These are phyloP conservation scores for Centruroides sculpturatus DNA, from an alignment of 1,140 invertebrate genomes.

Conservation along the genomic window DNA sequence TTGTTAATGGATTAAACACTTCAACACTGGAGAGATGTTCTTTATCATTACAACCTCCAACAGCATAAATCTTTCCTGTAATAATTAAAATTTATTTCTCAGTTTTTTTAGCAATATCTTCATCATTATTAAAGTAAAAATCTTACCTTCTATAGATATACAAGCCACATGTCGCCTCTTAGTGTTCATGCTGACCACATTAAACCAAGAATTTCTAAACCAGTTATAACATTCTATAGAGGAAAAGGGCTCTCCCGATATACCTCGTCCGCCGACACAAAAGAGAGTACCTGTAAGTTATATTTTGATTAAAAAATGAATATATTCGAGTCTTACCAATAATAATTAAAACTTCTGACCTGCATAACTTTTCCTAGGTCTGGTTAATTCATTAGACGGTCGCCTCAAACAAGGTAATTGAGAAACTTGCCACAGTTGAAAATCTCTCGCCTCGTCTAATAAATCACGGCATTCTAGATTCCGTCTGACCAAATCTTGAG, in stretches of 20 bases:
- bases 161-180: slow-evolving; percentile 30
- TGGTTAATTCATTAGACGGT: slow-evolving; percentile 34
- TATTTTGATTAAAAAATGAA: slow-evolving; percentile 39
- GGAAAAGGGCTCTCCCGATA: slow-evolving; percentile 28
- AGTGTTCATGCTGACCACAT: slow-evolving; percentile 28
- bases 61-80: slow-evolving; percentile 62
- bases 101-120: no score
- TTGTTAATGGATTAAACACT: slow-evolving; percentile 87
- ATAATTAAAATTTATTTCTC: not conserved
- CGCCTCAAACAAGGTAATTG: slow-evolving; percentile 63
- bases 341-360: slow-evolving; percentile 47
- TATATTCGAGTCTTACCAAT: slow-evolving; percentile 63
- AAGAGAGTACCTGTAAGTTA: slow-evolving; percentile 25
- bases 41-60: slow-evolving; percentile 90
- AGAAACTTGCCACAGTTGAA: slow-evolving; percentile 38
- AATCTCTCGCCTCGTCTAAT: slow-evolving; percentile 66
- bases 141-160: slow-evolving; percentile 25
- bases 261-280: slow-evolving; percentile 31
- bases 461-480: slow-evolving; percentile 41
- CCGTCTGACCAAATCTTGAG: slow-evolving; percentile 24
- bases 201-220: slow-evolving; percentile 27
- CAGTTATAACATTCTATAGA: slow-evolving; percentile 30
- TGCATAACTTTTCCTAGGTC: slow-evolving; percentile 30
- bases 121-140: not conserved
- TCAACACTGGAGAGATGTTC: slow-evolving; percentile 93